Base-by-base conservation (phyloP, 2,888 invertebrate genomes). In the Mellilla xanthometata region DNA sequence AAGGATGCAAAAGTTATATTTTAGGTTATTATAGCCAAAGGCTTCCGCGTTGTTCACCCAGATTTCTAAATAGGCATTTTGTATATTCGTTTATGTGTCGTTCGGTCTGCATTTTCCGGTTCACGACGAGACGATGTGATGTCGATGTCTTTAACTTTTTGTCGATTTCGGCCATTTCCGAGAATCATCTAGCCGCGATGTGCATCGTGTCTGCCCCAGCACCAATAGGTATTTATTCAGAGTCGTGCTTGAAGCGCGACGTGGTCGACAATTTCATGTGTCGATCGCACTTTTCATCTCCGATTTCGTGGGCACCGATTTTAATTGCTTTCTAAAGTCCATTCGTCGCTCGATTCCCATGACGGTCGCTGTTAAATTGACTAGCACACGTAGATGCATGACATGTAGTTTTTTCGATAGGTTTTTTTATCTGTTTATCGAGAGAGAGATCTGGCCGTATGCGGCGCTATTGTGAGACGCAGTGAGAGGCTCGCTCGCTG, bases 341-440 rank as follows among this genome's bases (percentile, higher is more conserved):
- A 81, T 82, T 82, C 82, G 82, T 76, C 79, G 77, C 76, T 80
- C 77, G 76, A 87, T 87, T 89, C 89, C 87, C 89, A 88, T 84
- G 88, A 81, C 86, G 76, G 81, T 75, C 79, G 77, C 81, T 79
- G 81, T 83, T 83, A 87, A 86, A 87, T 85, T 76, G 85, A 82
- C 83, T 78, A 81, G 82, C 87, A 87, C 85, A 87, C 86, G 85
- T 85, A 83, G 85, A 83, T 87, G 85, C 89, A 87, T 88, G 89
- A 88, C 88, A 85, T 85, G 88, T 87, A 81, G 83, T 83, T 89
- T 86, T 87, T 84, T 81, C 76, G 74, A 75, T 72, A 68, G 62
- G 47, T 52, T 58, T 57, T 85, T 84, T 81, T 67, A 54, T 60
- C 62, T 80, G 76, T 87, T 87, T 86, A 81, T 79, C 80, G 70